Percentiles rank a stretch among this genome's conserved stretches.
These are phyloP conservation scores for Furcula furcula DNA, from an alignment of 2,888 invertebrate species.

Conservation along the genomic window DNA sequence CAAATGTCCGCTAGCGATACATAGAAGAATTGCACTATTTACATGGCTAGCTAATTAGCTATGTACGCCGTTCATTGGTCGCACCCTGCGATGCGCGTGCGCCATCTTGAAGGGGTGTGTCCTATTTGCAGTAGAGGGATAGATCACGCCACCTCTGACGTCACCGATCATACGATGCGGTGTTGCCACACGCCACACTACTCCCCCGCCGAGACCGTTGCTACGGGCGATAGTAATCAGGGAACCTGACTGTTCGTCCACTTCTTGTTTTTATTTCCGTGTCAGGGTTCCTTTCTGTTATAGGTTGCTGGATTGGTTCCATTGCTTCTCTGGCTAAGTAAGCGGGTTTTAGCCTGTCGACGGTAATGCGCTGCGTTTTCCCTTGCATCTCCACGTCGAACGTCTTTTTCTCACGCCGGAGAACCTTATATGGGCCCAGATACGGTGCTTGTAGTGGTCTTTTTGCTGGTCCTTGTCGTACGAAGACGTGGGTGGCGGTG, in stretches of 20 bases:
- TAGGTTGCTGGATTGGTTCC: neutral
- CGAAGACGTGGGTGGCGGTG: constrained; percentile 15
- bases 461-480: constrained; percentile 18
- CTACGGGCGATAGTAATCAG: constrained; percentile 7
- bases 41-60: no score
- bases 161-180: no score
- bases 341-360: constrained; percentile 27
- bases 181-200: constrained; percentile 3
- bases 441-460: constrained; percentile 9
- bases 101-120: no score
- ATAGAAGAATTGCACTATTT: no score
- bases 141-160: no score
- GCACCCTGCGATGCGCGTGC: no score
- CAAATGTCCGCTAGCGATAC: no score
- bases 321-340: constrained; percentile 2
- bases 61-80: no score
- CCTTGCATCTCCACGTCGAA: constrained; percentile 1
- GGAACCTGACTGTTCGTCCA: constrained; percentile 4
- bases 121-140: no score
- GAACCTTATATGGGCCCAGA: constrained; percentile 7
- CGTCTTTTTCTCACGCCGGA: constrained; percentile 1
- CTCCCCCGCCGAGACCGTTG: constrained; percentile 9
- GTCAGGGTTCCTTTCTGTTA: neutral
- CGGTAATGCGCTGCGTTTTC: constrained; percentile 6
- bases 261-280: constrained; percentile 2